Conservation (phyloP, 30 jellyfish, hydroid and myxozoan species). For the Phacellophora camtschatica region DNA sequence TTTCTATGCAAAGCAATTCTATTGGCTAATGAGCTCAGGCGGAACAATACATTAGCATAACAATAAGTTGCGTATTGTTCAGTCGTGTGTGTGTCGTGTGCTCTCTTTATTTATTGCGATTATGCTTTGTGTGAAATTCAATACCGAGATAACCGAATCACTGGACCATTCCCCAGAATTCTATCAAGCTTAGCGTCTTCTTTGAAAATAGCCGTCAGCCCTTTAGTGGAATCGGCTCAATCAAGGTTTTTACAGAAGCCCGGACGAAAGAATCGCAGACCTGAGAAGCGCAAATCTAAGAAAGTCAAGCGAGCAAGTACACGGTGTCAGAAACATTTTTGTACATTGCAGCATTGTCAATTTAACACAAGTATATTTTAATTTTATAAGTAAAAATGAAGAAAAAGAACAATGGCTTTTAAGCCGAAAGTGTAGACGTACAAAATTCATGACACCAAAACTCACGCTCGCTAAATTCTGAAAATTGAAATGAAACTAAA, state of each 20-base stretch:
- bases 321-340: no score
- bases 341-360: no score
- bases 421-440: no score
- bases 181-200: conserved; percentile 53
- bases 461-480: no score
- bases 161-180: conserved; percentile 40
- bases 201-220: conserved; percentile 61
- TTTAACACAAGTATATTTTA: no score
- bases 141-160: conserved; percentile 47
- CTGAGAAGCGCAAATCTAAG: no score
- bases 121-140: conserved; percentile 60
- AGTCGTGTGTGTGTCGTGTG: conserved; percentile 82
- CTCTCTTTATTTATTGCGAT: conserved; percentile 19
- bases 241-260: not conserved
- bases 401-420: no score
- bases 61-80: conserved; percentile 71
- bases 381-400: no score
- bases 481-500: no score
- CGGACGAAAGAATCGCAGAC: not conserved
- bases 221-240: conserved; percentile 23
- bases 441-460: no score
- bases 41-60: conserved; percentile 56
- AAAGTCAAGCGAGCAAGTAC: no score
- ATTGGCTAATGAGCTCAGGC: conserved; percentile 62
- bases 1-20: not conserved